These are phyloP conservation scores for Scytalopus superciliaris DNA, from an alignment of 2,113 vertebrate species.

Conservation along the genomic window DNA sequence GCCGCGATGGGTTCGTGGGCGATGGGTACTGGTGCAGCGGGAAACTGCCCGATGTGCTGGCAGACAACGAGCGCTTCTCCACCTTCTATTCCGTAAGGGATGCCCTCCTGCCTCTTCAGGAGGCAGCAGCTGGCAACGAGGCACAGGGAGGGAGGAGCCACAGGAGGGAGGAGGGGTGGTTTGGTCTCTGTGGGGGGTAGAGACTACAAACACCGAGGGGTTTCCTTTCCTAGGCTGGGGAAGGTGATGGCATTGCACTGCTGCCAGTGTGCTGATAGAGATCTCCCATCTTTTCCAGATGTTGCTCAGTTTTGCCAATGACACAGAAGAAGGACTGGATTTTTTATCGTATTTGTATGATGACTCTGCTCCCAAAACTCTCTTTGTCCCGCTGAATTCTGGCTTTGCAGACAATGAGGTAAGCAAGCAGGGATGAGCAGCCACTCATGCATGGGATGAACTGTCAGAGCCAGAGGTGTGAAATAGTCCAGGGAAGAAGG, in stretches of 20 bases:
- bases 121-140: background rate
- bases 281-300: constrained; percentile 66
- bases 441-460: fast-evolving
- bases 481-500: background rate
- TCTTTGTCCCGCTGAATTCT: constrained; percentile 88
- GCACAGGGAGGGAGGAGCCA: fast-evolving
- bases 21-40: constrained; percentile 88
- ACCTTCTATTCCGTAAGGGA: constrained; percentile 86
- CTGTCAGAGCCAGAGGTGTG: background rate
- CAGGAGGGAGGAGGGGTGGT: background rate
- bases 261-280: background rate
- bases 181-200: fast-evolving
- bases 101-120: background rate
- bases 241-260: background rate
- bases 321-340: constrained; percentile 74
- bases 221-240: background rate
- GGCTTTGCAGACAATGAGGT: constrained; percentile 87
- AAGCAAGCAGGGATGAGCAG: background rate
- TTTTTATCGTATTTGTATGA: constrained; percentile 83
- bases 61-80: constrained; percentile 81
- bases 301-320: constrained; percentile 81
- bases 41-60: constrained; percentile 83
- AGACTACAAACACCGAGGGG: background rate
- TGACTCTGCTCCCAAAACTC: constrained; percentile 79
- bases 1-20: constrained; percentile 82